Evolutionary conservation across 1,140 invertebrate species (phyloP).

Genomic region (Drosophila ogumai): DNA sequence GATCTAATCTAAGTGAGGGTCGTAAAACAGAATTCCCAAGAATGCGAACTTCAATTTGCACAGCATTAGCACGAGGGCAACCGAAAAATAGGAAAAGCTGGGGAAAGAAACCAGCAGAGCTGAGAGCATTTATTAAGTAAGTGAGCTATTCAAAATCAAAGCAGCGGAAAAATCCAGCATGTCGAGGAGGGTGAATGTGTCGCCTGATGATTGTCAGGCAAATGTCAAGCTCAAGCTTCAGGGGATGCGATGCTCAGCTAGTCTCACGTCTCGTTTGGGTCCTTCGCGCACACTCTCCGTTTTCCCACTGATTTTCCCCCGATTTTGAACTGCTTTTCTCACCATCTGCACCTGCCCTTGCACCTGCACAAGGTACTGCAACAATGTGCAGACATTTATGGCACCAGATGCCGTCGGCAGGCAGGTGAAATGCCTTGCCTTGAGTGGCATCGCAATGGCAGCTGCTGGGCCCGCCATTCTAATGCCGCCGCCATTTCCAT

Average conservation of each 20-base stretch:
- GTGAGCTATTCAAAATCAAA: conserved; percentile 78
- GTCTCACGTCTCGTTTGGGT: conserved; percentile 25
- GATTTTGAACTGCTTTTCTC: conserved; percentile 6
- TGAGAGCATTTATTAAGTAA: conserved; percentile 74
- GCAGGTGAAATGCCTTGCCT: conserved; percentile 58
- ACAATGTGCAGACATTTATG: conserved; percentile 79
- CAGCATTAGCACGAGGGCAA: conserved; percentile 52
- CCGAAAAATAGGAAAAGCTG: background rate
- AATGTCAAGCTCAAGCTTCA: conserved; percentile 63
- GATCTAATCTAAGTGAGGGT: conserved; percentile 55
- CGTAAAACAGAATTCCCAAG: conserved; percentile 33
- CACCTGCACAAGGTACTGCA: conserved; percentile 46
- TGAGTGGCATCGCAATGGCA: conserved; percentile 55
- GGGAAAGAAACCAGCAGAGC: conserved; percentile 6
- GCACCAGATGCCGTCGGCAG: conserved; percentile 63
- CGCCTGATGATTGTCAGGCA: conserved; percentile 61
- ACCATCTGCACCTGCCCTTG: background rate
- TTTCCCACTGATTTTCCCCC: background rate
- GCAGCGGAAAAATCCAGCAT: conserved; percentile 65
- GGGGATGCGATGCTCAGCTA: conserved; percentile 26
- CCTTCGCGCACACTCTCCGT: background rate
- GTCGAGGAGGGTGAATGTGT: conserved; percentile 19
- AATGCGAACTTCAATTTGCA: conserved; percentile 67
- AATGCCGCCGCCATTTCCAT: conserved; percentile 54
- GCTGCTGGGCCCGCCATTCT: conserved; percentile 35